phyloP scores from a whole-genome alignment of 2,113 vertebrate species.

The Megaceryle torquata region DNA sequence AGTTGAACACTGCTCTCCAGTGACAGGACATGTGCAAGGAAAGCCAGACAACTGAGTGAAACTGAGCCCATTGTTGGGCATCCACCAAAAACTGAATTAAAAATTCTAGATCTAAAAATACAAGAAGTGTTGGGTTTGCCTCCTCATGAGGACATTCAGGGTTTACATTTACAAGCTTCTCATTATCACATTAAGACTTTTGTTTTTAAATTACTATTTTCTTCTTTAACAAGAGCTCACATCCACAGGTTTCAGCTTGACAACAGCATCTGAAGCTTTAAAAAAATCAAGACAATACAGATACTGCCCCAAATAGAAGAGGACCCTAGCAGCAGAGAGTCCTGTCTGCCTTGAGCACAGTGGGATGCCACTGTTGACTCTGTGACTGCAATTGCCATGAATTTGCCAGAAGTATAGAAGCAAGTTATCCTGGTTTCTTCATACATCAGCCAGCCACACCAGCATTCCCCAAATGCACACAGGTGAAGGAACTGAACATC shows the following conservation, averaged over 20 bases:
- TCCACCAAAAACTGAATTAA: background rate
- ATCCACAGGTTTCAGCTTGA: background rate
- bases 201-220: background rate
- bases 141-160: background rate
- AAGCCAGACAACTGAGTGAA: background rate
- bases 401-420: background rate
- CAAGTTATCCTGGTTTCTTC: background rate
- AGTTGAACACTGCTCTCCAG: background rate
- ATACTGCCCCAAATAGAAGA: background rate
- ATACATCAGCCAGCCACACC: background rate
- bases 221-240: background rate
- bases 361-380: background rate
- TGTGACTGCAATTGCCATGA: background rate
- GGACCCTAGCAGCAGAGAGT: background rate
- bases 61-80: background rate
- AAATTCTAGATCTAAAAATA: background rate
- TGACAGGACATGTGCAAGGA: background rate
- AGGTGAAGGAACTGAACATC: background rate
- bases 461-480: background rate
- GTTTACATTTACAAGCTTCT: background rate
- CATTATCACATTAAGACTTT: background rate
- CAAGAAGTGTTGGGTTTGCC: background rate
- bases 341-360: background rate
- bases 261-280: background rate
- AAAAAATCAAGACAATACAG: background rate